Conservation (phyloP, 1,140 invertebrate genomes). For the Sinella curviseta region DNA sequence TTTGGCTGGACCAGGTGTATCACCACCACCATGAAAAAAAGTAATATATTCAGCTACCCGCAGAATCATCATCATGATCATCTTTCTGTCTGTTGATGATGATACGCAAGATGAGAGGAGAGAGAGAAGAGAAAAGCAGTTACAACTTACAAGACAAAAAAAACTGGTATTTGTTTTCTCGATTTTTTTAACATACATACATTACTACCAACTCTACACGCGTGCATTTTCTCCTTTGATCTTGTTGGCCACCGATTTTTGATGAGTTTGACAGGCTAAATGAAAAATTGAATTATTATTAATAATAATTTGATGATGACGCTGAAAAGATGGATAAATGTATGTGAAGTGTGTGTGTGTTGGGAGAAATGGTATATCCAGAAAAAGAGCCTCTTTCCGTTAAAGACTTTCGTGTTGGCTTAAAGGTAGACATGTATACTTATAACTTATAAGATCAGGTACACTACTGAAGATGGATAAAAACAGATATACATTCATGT, state of each 20-base stretch:
- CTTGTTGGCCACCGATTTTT: conserved; percentile 20
- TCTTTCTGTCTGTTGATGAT: neutral
- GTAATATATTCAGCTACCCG: conserved; percentile 13
- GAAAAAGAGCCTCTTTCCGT: no score
- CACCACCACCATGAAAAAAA: neutral
- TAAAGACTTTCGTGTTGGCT: no score
- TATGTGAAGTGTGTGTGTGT: neutral
- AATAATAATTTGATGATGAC: conserved; percentile 25
- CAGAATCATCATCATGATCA: neutral
- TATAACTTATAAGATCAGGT: no score
- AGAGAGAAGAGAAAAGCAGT: no score
- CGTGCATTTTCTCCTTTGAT: conserved; percentile 23
- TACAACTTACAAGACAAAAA: neutral
- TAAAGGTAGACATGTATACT: no score
- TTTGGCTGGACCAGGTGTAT: conserved; percentile 11
- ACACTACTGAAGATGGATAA: no score
- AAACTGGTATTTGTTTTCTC: conserved; percentile 24
- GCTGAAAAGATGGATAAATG: neutral
- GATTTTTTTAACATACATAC: neutral
- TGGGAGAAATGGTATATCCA: neutral
- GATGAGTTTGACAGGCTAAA: conserved; percentile 23
- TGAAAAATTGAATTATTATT: conserved; percentile 28
- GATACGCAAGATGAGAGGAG: neutral
- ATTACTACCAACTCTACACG: no score
- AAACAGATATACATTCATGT: neutral